phyloP scores from a whole-genome alignment of 2,797 vertebrate species.

The Ptychobarbus kaznakovi region DNA sequence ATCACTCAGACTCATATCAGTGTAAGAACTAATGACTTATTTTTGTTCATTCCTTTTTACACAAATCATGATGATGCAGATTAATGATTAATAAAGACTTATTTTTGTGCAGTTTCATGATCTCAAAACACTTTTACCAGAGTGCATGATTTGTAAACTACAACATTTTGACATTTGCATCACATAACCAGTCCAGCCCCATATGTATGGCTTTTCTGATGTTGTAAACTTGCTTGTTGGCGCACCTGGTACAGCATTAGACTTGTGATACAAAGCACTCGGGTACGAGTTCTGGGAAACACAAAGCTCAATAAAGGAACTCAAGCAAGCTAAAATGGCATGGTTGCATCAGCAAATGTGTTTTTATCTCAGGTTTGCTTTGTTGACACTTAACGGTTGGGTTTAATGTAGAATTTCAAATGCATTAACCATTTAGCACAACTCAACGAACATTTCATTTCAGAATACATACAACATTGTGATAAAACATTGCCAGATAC shows the following conservation, averaged over 20 bases:
- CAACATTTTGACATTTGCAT: neutral
- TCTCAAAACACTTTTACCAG: neutral
- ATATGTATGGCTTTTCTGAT: neutral
- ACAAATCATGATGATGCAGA: neutral
- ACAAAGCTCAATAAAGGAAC: neutral
- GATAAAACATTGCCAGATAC: neutral
- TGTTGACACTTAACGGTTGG: neutral
- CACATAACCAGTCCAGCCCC: neutral
- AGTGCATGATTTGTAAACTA: neutral
- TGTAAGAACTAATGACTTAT: too few species aligned
- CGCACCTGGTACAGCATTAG: neutral
- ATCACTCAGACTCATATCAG: too few species aligned
- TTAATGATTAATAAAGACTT: neutral
- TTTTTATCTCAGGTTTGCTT: neutral
- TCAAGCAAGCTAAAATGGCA: neutral
- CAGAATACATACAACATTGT: neutral
- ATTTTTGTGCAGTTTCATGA: neutral
- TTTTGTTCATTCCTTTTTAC: neutral
- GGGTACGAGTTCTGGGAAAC: neutral
- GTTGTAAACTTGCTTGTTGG: neutral
- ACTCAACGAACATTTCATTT: neutral
- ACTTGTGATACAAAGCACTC: too few species aligned
- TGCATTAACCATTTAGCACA: neutral
- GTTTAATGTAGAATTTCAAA: neutral
- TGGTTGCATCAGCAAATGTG: neutral